Evolutionary conservation across 2,797 vertebrate species (phyloP).

Genomic region (Acipenser oxyrinchus): DNA sequence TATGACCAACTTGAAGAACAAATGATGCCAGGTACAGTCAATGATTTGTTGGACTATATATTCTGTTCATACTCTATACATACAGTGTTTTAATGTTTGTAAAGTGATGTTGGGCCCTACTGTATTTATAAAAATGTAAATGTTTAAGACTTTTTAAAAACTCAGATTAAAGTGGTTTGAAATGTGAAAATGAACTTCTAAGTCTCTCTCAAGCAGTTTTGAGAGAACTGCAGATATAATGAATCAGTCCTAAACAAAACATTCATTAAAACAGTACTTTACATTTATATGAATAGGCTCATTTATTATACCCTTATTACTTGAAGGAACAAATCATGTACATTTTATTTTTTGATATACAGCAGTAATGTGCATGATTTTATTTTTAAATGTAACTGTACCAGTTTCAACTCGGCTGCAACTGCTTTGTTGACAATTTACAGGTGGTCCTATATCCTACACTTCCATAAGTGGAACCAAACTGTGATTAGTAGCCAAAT

Average conservation of each 20-base stretch:
- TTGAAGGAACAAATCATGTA: too few relatives aligned
- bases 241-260: too few relatives aligned
- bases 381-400: too few relatives aligned
- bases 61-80: neutral
- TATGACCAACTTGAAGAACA: slow-evolving; percentile 43
- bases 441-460: neutral
- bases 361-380: too few relatives aligned
- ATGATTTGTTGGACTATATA: neutral
- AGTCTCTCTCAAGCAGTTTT: neutral
- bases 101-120: neutral
- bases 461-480: neutral
- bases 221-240: neutral
- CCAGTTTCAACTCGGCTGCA: neutral
- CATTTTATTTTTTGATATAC: too few relatives aligned
- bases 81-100: neutral
- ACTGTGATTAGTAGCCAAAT: neutral
- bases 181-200: slow-evolving; percentile 11
- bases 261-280: neutral
- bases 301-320: too few relatives aligned
- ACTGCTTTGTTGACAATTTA: neutral
- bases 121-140: neutral
- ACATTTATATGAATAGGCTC: too few relatives aligned
- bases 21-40: slow-evolving; percentile 48
- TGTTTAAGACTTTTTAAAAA: neutral
- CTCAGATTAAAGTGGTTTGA: slow-evolving; percentile 27